These are phyloP conservation scores for Melipona beecheii DNA, from an alignment of 2,888 invertebrate species.

Conservation along the genomic window DNA sequence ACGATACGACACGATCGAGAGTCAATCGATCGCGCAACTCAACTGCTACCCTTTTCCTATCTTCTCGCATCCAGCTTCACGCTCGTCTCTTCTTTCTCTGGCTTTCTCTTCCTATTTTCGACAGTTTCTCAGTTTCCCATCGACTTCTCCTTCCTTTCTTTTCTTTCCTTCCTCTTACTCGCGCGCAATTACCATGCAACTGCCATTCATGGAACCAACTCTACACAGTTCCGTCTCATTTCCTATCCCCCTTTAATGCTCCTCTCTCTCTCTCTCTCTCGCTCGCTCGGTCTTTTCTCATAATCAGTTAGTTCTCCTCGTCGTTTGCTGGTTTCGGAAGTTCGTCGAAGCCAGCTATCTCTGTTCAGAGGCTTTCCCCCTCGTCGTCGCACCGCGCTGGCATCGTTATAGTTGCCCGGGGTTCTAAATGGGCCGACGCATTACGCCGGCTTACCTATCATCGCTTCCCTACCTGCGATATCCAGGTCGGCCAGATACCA, in stretches of 20 bases:
- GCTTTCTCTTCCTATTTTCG: too few relatives aligned
- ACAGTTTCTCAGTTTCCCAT: not conserved
- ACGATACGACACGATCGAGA: too few relatives aligned
- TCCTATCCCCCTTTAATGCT: not conserved
- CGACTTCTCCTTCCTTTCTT: not conserved
- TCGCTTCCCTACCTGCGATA: constrained; percentile 63
- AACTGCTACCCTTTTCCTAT: too few relatives aligned
- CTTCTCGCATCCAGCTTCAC: too few relatives aligned
- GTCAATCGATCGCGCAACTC: too few relatives aligned
- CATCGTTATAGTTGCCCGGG: constrained; percentile 72
- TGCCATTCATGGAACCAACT: not conserved
- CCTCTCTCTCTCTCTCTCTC: not conserved
- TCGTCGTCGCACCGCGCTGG: constrained; percentile 41
- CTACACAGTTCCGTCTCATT: not conserved
- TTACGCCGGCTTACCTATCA: constrained; percentile 74
- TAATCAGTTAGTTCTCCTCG: not conserved
- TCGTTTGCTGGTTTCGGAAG: not conserved
- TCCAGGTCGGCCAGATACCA: constrained; percentile 59
- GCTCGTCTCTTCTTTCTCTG: too few relatives aligned
- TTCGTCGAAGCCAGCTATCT: constrained; percentile 15
- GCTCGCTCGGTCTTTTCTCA: not conserved
- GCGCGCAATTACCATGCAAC: constrained; percentile 15
- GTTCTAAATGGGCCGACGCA: constrained; percentile 73
- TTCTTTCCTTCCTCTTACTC: not conserved
- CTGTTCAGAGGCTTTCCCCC: not conserved